These are phyloP conservation scores for Loris lydekkerianus DNA, from an alignment of 2,797 vertebrate species.

Conservation along the genomic window DNA sequence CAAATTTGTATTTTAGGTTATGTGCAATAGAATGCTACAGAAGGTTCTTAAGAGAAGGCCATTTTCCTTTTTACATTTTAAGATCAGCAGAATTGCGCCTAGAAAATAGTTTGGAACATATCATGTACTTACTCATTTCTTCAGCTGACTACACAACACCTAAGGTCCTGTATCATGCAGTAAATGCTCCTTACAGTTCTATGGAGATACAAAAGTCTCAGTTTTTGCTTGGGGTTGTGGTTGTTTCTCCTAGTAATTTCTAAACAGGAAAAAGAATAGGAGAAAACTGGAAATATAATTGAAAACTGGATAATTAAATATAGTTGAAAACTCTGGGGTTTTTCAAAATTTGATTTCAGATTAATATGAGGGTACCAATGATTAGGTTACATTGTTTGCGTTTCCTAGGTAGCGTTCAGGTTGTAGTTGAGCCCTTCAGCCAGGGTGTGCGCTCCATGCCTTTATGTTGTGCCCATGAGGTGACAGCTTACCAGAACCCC, in stretches of 20 bases:
- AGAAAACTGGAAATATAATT: neutral
- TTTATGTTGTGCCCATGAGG: too few relatives aligned
- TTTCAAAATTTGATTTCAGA: too few relatives aligned
- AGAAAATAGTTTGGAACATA: conserved; percentile 14
- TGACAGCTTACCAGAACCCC: too few relatives aligned
- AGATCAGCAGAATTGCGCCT: neutral
- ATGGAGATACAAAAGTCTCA: neutral
- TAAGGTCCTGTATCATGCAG: neutral
- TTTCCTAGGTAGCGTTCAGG: too few relatives aligned
- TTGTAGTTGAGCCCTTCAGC: too few relatives aligned
- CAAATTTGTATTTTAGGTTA: neutral
- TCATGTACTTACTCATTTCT: neutral
- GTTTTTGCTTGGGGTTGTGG: neutral
- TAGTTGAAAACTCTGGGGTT: too few relatives aligned
- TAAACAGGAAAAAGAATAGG: neutral
- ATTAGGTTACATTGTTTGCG: too few relatives aligned
- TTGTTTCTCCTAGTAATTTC: neutral
- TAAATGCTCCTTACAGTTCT: neutral
- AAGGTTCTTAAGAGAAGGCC: neutral
- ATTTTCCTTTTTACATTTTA: neutral
- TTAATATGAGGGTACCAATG: too few relatives aligned
- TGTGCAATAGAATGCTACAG: neutral
- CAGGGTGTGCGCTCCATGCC: too few relatives aligned
- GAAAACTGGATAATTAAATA: neutral
- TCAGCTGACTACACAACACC: neutral